A percentile compares a stretch with the other conserved stretches of the same genome.
These are phyloP conservation scores for Megaceryle alcyon DNA, from an alignment of 2,797 vertebrate species.

Conservation along the genomic window DNA sequence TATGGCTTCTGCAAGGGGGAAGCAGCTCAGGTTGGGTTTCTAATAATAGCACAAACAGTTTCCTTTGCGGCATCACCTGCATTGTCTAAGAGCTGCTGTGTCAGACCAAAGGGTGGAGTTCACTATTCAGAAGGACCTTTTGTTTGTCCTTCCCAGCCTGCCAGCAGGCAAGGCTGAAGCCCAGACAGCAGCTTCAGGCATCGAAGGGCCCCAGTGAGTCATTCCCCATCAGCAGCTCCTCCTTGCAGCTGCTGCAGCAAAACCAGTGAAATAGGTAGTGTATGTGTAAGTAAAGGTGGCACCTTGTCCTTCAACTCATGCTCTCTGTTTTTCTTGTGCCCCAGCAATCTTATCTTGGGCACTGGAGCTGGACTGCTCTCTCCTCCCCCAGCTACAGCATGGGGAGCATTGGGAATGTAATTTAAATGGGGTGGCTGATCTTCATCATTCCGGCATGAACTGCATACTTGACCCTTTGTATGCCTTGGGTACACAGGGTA, in stretches of 20 bases:
- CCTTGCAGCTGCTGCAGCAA: neutral
- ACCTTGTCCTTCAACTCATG: neutral
- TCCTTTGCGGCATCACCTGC: neutral
- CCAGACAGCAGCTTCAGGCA: neutral
- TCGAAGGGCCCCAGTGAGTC: neutral
- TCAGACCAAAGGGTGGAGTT: neutral
- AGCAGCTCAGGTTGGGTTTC: neutral
- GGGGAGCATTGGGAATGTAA: neutral
- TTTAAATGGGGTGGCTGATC: neutral
- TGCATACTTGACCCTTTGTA: neutral
- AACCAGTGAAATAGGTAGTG: neutral
- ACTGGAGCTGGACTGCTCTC: neutral
- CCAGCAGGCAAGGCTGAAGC: neutral
- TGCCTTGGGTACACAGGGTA: neutral
- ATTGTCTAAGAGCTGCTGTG: neutral
- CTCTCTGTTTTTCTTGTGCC: neutral
- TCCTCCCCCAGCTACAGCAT: neutral
- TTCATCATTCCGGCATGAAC: neutral
- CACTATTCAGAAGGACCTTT: neutral
- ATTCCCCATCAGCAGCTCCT: neutral
- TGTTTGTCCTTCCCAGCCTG: neutral
- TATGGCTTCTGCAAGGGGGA: neutral
- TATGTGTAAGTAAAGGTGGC: neutral
- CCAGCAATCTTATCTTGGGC: neutral
- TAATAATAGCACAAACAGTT: neutral